Base-by-base conservation (phyloP, 2,113 vertebrate genomes). In the Rhodinocichla rosea region DNA sequence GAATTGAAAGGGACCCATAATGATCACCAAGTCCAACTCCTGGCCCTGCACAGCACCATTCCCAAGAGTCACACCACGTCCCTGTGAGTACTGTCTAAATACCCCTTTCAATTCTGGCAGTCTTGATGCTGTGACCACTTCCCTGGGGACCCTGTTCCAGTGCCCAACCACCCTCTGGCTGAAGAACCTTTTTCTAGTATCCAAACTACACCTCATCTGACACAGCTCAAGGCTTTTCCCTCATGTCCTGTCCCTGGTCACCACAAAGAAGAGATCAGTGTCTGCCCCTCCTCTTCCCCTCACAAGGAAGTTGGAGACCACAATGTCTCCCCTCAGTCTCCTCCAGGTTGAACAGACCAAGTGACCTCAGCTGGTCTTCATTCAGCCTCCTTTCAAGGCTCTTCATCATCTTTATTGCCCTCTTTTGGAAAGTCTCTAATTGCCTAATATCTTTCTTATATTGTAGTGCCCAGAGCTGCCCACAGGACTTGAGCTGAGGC, bases 401-500 rank as follows among this genome's bases (percentile, higher is more conserved):
- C 8, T 49, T 75, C 50, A n/a, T n/a, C 12, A 56, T 65, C 15
- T 40, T 49, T 35, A n/a, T n/a, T 56, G 13, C 13, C 8, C 5
- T 56, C 24, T 15, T 75, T 40, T 65, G 30, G 42, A 35, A 27
- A 39, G 3, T 28, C 10, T 56, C 6, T 49, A 16, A 24, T 30
- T 7, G 10, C 5, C 40, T n/a, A 47, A 19, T 23, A 2, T 28
- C 13, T 62, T 32, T 73, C 11, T 40, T 56, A 16, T 65, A 20
- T 13, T 40, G 7, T 28, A 2, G 23, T 10, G 8, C 5, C 24
- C 42, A 57, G 5, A 75, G 8, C 15, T n/a, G 10, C 12, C 10
- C 28, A 1, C 50, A 65, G 42, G 0, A 40, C 35, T n/a, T 0
- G 0, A 75, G 35, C 1, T n/a, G 42, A 75, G 59, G 15, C 6